phyloP scores from a whole-genome alignment of 2,888 invertebrate species.

The Chrysolina haemoptera region DNA sequence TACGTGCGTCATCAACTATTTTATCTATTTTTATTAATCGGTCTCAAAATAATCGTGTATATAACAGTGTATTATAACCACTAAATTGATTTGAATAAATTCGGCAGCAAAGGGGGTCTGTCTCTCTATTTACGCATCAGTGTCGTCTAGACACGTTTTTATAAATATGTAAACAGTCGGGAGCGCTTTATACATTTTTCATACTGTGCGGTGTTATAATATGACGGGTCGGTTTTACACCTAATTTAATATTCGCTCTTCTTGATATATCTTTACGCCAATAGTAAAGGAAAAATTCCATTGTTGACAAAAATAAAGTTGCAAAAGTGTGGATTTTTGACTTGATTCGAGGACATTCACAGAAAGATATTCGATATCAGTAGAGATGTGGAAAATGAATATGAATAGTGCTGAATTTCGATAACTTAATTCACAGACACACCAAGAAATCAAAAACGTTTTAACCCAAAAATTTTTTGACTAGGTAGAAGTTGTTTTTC shows the following conservation, averaged over 20 bases:
- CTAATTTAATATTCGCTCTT: not conserved
- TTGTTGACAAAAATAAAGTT: no score
- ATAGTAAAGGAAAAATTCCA: no score
- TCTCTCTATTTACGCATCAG: constrained; percentile 53
- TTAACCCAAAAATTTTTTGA: no score
- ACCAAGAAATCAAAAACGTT: no score
- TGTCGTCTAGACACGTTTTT: constrained; percentile 55
- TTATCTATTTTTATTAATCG: not conserved
- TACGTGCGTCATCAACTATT: not conserved
- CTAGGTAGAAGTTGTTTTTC: no score
- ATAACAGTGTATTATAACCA: not conserved
- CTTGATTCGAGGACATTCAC: no score
- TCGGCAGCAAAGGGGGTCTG: constrained; percentile 52
- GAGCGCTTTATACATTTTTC: constrained; percentile 48
- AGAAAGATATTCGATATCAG: no score
- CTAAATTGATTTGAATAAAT: constrained; percentile 54
- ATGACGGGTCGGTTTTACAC: not conserved
- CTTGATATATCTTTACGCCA: not conserved
- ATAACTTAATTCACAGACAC: no score
- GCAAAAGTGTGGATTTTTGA: no score
- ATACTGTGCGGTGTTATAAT: constrained; percentile 28
- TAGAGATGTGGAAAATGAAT: no score
- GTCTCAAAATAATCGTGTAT: not conserved
- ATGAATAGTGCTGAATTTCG: no score
- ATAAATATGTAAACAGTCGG: constrained; percentile 56